These are phyloP conservation scores for Epizoanthus stellaris DNA, from an alignment of 92 coral and sea anemone genomes.

Conservation along the genomic window DNA sequence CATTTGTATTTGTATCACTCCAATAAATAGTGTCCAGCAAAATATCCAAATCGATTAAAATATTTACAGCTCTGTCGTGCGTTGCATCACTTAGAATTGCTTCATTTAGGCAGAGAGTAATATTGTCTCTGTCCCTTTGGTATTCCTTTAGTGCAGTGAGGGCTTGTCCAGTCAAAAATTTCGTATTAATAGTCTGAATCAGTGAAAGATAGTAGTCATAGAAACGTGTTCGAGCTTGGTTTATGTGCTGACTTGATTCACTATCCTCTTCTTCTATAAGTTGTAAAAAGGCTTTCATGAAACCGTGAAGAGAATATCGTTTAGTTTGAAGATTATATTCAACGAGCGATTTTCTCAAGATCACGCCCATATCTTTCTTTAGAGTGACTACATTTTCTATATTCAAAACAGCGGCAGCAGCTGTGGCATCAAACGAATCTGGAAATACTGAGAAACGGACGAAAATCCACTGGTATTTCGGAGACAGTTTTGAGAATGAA, in stretches of 20 bases:
- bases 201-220: not conserved
- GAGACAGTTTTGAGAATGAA: not conserved
- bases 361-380: not conserved
- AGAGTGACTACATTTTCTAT: not conserved
- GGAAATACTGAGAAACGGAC: not conserved
- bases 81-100: too few species aligned
- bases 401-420: not conserved
- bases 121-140: too few species aligned
- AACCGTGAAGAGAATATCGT: not conserved
- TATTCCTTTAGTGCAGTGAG: too few species aligned
- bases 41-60: too few species aligned
- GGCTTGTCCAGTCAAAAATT: too few species aligned
- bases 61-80: too few species aligned
- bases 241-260: not conserved
- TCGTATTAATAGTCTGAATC: not conserved
- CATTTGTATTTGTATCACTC: too few species aligned
- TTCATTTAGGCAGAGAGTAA: too few species aligned
- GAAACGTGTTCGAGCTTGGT: not conserved
- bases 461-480: not conserved
- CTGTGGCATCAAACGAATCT: slow-evolving; percentile 7
- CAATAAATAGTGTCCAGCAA: too few species aligned
- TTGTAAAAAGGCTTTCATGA: not conserved
- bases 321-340: slow-evolving; percentile 3
- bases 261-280: not conserved
- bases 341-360: slow-evolving; percentile 6